Evolutionary conservation across 2,888 invertebrate species (phyloP).

Genomic region (Philaethria dido): DNA sequence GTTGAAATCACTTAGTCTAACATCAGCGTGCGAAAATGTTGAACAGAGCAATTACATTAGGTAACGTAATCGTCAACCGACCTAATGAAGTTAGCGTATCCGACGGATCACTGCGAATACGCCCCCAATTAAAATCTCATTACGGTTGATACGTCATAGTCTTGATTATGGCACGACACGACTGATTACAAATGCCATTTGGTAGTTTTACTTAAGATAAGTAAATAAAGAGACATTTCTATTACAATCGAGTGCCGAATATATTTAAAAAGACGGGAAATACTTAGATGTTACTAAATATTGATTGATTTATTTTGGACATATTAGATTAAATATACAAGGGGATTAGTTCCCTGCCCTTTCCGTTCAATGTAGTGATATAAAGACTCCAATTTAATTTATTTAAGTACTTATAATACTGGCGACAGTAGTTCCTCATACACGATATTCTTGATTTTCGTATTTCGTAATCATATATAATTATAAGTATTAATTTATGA

Average conservation of each 20-base stretch:
- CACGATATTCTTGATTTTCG: too few species aligned
- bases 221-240: not conserved
- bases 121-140: conserved; percentile 82
- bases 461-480: too few species aligned
- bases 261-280: too few species aligned
- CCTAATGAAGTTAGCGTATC: conserved; percentile 75
- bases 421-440: too few species aligned
- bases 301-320: too few species aligned
- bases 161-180: conserved; percentile 46
- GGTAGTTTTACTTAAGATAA: conserved; percentile 12
- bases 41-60: conserved; percentile 75
- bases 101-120: conserved; percentile 63
- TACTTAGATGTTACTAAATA: too few species aligned
- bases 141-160: conserved; percentile 60
- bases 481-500: too few species aligned
- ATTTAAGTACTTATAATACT: too few species aligned
- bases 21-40: conserved; percentile 53
- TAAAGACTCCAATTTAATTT: too few species aligned
- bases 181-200: conserved; percentile 43
- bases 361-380: too few species aligned
- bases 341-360: too few species aligned
- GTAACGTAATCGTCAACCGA: conserved; percentile 68
- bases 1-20: conserved; percentile 29
- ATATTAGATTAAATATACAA: too few species aligned
- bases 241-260: not conserved